Evolutionary conservation across 2,113 vertebrate genomes (phyloP), one percentile per base, ranked within the genome.

Genomic region (Rissa tridactyla): DNA sequence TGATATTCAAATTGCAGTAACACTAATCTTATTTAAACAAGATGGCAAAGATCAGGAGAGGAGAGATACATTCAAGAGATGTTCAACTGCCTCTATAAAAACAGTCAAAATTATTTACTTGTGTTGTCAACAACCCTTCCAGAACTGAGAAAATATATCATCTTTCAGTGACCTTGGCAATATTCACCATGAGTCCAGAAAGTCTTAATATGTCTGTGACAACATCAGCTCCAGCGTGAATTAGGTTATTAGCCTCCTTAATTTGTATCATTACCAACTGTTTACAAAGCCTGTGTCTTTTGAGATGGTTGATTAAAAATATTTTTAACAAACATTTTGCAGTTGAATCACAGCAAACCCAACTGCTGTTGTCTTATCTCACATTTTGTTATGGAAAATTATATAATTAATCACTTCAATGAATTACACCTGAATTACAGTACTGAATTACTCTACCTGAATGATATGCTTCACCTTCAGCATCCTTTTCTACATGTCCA

Each of bases 211-310:
- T 46, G 34, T n/a, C 49, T 86, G 25, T 87, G 83, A 76, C 78
- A 86, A 79, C 49, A 69, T 85, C 64, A 84, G 51, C 69, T 64
- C 61, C 73, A 78, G 21, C 2, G 2, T 75, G 69, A 84, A 91
- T 76, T 91, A 84, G 57, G 61, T 95, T 94, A 92, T 94, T 91
- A 92, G 29, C 15, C 44, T 94, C 65, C 69, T 65, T 84, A 82
- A 88, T 94, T 91, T 86, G 36, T 86, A 66, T 68, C 62, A 87
- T 92, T 92, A 82, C 34, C 66, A 94, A 47, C 30, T 69, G 80
- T 81, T 93, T 89, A 71, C 30, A 95, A 93, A 86, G 34, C 23
- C 64, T 61, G 11, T 64, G 51, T 73, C 66, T 94, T 92, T 91
- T 65, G 92, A 89, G 32, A 76, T 30, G 9, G 51, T 47, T 89